A percentile compares a stretch with the other conserved stretches of the same genome.
phyloP scores from a whole-genome alignment of 2,888 invertebrate genomes.

The Pelosia muscerda region DNA sequence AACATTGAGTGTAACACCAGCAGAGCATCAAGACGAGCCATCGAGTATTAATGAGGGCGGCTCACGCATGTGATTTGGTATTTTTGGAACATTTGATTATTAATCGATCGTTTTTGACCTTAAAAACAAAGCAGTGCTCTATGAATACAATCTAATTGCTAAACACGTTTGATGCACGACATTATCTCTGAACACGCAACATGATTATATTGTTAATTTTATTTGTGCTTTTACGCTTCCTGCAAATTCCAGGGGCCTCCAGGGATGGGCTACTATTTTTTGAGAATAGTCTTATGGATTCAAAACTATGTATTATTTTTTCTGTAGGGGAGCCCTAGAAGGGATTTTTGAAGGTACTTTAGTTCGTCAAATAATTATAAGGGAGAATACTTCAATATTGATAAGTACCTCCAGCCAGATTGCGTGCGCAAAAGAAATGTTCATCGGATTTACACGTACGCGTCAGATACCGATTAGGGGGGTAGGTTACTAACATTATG shows the following conservation, averaged over 20 bases:
- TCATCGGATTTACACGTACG: too few species aligned
- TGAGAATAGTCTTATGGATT: not conserved
- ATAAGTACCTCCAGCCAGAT: too few species aligned
- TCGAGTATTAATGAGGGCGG: constrained; percentile 26
- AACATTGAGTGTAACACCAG: constrained; percentile 16
- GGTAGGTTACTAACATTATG: too few species aligned
- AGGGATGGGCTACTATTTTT: not conserved
- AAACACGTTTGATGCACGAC: not conserved
- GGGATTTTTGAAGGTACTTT: too few species aligned
- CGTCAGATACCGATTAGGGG: too few species aligned
- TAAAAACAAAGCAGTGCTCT: constrained; percentile 26
- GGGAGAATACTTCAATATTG: too few species aligned
- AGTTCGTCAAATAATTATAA: too few species aligned
- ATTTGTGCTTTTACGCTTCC: constrained; percentile 1
- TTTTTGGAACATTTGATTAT: constrained; percentile 33
- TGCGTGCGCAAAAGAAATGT: too few species aligned
- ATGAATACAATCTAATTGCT: constrained; percentile 12
- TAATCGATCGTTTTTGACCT: constrained; percentile 47
- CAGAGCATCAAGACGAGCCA: constrained; percentile 11
- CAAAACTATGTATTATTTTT: not conserved
- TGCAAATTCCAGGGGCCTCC: not conserved
- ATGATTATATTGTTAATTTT: not conserved
- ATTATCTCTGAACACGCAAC: not conserved
- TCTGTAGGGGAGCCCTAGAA: too few species aligned
- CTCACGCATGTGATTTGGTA: constrained; percentile 25